These are phyloP conservation scores for Corythaixoides concolor DNA, from an alignment of 2,113 vertebrate genomes.

Conservation along the genomic window DNA sequence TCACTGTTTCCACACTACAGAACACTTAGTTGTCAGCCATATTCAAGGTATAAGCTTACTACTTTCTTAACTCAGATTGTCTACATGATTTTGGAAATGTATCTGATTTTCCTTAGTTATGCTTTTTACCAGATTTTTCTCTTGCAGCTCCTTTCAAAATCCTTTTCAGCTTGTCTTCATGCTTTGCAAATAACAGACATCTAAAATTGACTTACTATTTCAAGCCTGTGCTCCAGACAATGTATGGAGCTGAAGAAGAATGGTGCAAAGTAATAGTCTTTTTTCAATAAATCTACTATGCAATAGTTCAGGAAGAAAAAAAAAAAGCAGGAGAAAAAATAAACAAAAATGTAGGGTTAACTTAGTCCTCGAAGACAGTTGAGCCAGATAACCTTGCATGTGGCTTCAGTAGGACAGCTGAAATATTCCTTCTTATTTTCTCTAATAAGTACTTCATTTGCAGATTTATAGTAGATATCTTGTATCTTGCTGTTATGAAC, in stretches of 20 bases:
- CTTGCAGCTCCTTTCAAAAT: background rate
- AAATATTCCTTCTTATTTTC: background rate
- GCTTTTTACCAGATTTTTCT: background rate
- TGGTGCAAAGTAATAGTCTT: background rate
- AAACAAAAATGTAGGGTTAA: background rate
- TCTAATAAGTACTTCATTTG: background rate
- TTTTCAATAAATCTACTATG: background rate
- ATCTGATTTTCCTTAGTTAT: background rate
- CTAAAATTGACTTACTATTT: background rate
- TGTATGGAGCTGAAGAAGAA: background rate
- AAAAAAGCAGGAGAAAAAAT: fast-evolving
- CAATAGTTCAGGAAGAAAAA: background rate
- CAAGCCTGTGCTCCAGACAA: background rate
- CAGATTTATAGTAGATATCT: background rate
- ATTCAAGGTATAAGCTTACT: background rate
- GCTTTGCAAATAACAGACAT: background rate
- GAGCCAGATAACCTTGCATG: background rate
- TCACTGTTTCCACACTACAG: background rate
- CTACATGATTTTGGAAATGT: background rate
- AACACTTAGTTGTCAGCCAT: background rate
- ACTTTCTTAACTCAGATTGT: background rate
- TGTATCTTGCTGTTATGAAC: background rate
- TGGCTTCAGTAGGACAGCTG: background rate
- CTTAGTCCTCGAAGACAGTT: background rate
- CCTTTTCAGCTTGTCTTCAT: background rate